A percentile compares a stretch with the other conserved stretches of the same genome.
Conservation (phyloP, 2,113 vertebrate genomes). For the Oreochromis spilurus region DNA sequence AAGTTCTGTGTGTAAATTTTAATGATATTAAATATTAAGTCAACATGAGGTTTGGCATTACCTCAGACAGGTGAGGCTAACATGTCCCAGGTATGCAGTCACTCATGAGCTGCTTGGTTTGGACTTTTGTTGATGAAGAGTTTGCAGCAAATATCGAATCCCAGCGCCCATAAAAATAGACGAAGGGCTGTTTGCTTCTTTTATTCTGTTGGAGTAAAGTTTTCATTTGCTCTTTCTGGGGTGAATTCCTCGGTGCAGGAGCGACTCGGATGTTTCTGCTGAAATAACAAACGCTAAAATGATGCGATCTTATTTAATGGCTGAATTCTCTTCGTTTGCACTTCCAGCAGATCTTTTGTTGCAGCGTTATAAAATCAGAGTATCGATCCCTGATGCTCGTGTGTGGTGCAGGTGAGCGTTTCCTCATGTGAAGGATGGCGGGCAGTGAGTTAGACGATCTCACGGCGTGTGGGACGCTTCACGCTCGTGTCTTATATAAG, state of each 20-base stretch:
- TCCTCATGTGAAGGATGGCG: neutral
- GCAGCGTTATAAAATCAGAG: neutral
- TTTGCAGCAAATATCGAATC: neutral
- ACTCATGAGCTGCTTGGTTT: neutral
- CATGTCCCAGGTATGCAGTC: neutral
- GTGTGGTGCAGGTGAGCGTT: neutral
- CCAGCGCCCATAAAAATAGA: too few species aligned
- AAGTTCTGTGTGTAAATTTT: too few species aligned
- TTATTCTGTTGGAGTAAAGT: neutral
- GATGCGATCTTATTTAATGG: neutral
- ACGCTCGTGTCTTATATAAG: neutral
- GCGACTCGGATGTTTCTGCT: neutral
- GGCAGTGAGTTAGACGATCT: neutral
- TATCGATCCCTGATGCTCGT: neutral
- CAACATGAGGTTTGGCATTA: too few species aligned
- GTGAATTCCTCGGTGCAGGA: neutral
- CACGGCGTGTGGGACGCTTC: neutral
- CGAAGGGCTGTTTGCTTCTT: neutral
- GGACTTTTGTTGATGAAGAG: too few species aligned
- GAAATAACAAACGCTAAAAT: neutral
- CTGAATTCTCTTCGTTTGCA: rapidly evolving
- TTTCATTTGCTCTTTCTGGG: rapidly evolving
- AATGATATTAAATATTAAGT: too few species aligned
- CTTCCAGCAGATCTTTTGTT: neutral
- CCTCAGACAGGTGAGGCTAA: neutral